Conservation (phyloP, 2,113 vertebrate species). For the Noturus placidus region DNA sequence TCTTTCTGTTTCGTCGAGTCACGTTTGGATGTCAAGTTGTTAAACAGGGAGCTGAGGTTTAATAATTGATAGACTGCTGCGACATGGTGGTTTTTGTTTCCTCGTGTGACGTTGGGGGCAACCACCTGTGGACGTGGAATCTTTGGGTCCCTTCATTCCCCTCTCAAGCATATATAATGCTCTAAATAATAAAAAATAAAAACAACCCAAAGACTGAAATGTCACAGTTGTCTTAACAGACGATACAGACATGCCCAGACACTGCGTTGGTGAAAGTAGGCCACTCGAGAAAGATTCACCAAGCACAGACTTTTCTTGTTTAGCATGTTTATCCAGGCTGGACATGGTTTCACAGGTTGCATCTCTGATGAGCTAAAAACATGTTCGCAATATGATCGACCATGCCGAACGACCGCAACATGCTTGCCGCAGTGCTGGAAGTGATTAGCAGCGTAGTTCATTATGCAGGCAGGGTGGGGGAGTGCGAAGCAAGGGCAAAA, state of each 20-base stretch:
- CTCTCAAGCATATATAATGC: neutral
- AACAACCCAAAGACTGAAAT: neutral
- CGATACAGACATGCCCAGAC: conserved; percentile 37
- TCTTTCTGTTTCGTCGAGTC: neutral
- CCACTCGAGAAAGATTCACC: conserved; percentile 16
- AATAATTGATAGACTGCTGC: conserved; percentile 35
- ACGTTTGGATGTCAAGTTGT: conserved; percentile 10
- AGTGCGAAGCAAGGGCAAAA: conserved; percentile 41
- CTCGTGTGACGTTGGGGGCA: conserved; percentile 36
- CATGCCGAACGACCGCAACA: conserved; percentile 54
- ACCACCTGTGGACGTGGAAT: conserved; percentile 45
- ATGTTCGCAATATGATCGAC: conserved; percentile 24
- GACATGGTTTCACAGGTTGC: conserved; percentile 23
- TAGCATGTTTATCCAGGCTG: conserved; percentile 27
- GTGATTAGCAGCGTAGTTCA: conserved; percentile 70
- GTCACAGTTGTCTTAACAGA: conserved; percentile 39
- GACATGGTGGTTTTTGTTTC: conserved; percentile 37
- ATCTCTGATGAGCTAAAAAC: conserved; percentile 21
- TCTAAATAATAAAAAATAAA: neutral
- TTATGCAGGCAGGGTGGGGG: conserved; percentile 65
- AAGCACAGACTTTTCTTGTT: neutral
- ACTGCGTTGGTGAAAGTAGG: conserved; percentile 26
- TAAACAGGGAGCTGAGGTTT: conserved; percentile 33
- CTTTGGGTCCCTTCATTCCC: neutral
- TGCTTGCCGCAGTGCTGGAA: conserved; percentile 62